Percentiles rank a stretch among this genome's conserved stretches.
Evolutionary conservation across 2,888 invertebrate species (phyloP).

Genomic region (Ochropleura plecta): DNA sequence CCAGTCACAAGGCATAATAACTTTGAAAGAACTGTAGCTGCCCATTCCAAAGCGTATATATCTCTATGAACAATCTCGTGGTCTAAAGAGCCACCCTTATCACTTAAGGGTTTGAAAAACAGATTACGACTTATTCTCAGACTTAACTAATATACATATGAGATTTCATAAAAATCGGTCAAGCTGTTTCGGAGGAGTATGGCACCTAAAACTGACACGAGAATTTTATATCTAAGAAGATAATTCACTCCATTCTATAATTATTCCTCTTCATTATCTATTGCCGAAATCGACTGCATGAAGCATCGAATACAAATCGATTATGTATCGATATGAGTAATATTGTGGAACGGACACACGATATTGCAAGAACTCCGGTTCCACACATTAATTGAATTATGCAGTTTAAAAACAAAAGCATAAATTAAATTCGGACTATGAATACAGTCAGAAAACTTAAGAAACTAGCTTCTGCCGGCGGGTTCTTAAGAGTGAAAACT

Average conservation of each 20-base stretch:
- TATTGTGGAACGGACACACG: slow-evolving; percentile 35
- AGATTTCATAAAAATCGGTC: too few species aligned
- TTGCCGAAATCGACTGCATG: slow-evolving; percentile 35
- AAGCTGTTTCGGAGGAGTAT: too few species aligned
- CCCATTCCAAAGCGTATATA: too few species aligned
- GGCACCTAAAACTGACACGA: too few species aligned
- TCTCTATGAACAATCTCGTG: too few species aligned
- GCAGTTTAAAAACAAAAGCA: background rate
- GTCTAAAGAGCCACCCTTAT: too few species aligned
- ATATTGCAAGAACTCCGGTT: slow-evolving; percentile 8
- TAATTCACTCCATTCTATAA: background rate
- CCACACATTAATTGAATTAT: slow-evolving; percentile 13
- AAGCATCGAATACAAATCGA: slow-evolving; percentile 44
- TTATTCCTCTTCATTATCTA: slow-evolving; percentile 33
- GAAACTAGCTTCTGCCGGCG: background rate
- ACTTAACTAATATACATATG: too few species aligned
- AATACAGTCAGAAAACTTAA: background rate
- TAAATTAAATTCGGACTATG: background rate
- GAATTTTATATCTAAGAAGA: too few species aligned
- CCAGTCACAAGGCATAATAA: too few species aligned
- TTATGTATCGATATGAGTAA: slow-evolving; percentile 32
- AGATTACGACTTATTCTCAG: too few species aligned
- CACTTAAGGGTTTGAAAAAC: too few species aligned
- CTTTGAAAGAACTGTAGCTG: too few species aligned
- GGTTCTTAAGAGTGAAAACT: background rate